Evolutionary conservation across 2,797 vertebrate genomes (phyloP).

Genomic region (Malacoraja senta): DNA sequence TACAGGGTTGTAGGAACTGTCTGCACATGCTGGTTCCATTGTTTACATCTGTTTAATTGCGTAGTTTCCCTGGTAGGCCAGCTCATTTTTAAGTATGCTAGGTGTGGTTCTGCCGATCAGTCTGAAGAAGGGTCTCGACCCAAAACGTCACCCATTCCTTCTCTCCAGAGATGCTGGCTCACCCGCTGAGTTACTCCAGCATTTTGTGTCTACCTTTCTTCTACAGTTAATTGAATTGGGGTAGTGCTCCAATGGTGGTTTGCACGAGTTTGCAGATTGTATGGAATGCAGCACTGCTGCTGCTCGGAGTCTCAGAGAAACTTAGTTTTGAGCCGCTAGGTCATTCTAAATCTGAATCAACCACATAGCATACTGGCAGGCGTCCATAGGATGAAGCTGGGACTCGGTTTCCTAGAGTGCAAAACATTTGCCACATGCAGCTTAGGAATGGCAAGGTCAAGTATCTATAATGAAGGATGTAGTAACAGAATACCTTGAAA

Average conservation of each 20-base stretch:
- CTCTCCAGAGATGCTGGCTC: too few relatives aligned
- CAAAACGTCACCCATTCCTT: too few relatives aligned
- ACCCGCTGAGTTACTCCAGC: too few relatives aligned
- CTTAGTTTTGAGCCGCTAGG: not conserved
- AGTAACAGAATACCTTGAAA: too few relatives aligned
- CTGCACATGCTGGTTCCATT: not conserved
- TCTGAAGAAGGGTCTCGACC: too few relatives aligned
- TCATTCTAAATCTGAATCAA: not conserved
- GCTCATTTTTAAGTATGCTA: too few relatives aligned
- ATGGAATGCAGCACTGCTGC: not conserved
- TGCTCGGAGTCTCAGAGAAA: not conserved
- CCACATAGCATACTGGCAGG: not conserved
- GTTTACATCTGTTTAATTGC: not conserved
- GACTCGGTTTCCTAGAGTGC: not conserved
- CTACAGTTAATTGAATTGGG: not conserved
- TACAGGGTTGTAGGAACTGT: not conserved
- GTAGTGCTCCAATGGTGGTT: not conserved
- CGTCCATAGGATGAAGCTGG: not conserved
- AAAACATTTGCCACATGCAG: too few relatives aligned
- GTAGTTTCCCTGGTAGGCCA: too few relatives aligned
- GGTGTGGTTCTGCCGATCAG: too few relatives aligned
- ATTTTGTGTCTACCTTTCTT: not conserved
- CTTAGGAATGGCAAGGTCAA: too few relatives aligned
- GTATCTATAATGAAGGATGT: too few relatives aligned
- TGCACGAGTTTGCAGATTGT: not conserved